Evolutionary conservation across 2,797 vertebrate species (phyloP), one percentile per base, ranked within the genome.

Genomic region (Xiphophorus birchmanni): DNA sequence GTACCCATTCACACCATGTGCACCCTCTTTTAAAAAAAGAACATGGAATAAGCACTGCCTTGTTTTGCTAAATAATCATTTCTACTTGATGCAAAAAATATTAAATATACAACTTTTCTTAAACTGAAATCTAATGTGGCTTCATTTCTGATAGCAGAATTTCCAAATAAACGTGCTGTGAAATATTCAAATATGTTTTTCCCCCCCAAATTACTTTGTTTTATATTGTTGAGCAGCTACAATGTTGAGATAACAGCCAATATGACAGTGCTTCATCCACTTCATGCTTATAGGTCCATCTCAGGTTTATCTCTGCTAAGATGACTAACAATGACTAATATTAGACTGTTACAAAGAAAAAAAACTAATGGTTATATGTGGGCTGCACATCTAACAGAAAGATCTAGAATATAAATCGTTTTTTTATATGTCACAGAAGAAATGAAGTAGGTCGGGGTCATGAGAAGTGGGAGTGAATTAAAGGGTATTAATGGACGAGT

Each of bases 11-110:
- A 93, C 87, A 90, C 86, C 87, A 90, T 90, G 86, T 88, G 79
- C 73, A 26, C 83, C 88, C 75, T 76, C 75, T 80, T 44, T 23
- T 88, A 83, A 77, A 74, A 79, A 88, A 81, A 84, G 90, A 92
- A 90, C 91, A 94, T 95, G 94, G 93, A 96, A 86, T 86, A 95
- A 95, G 95, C 94, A 96, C 92, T 88, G 87, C 63, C 21, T 40
- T 29, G 17, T 21, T 82, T 76, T 78, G 15, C 74, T 29, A n/a
- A 85, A 82, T 10, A 48, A 67, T 26, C n/a, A 21, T 74, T 84
- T 76, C 32, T 44, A 83, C 40, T 15, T 45, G 42, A 47, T 72
- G 44, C 40, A 56, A 86, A 83, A 82, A 2, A 47, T n/a, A 77
- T 69, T 26, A n/a, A 26, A 83, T 63, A 58, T 9, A 29, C 1